Evolutionary conservation across 30 jellyfish, hydroid and myxozoan species (phyloP).

Genomic region (Euphysa ruthae): DNA sequence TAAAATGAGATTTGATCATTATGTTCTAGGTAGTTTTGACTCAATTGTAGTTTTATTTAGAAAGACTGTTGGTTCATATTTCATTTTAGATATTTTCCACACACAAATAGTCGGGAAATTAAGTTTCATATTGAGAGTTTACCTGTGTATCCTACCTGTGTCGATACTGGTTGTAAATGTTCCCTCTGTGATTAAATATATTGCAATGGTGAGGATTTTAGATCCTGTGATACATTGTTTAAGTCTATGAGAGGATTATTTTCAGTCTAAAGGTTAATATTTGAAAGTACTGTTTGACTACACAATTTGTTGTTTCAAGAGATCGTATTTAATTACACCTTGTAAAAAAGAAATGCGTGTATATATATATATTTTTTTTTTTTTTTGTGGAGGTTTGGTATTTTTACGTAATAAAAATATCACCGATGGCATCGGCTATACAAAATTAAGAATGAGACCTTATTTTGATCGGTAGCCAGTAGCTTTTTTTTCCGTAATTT

Average conservation of each 20-base stretch:
- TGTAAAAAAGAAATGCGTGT: neutral
- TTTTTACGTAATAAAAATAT: neutral
- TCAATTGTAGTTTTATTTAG: no score
- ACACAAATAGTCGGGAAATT: neutral
- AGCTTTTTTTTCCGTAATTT: no score
- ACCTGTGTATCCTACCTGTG: neutral
- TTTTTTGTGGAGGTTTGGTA: neutral
- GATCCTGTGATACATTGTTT: neutral
- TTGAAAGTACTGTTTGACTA: no score
- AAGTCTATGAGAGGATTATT: slow-evolving; percentile 4
- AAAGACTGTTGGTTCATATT: no score
- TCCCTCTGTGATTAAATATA: neutral
- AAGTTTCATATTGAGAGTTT: neutral
- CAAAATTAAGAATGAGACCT: no score
- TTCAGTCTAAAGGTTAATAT: no score
- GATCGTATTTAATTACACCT: neutral
- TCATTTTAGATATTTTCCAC: neutral
- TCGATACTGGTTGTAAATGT: neutral
- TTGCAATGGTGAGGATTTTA: neutral
- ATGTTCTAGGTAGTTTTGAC: no score
- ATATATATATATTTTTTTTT: neutral
- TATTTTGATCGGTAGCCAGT: neutral
- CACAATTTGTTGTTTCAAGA: neutral
- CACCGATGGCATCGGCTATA: no score
- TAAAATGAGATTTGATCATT: no score